Conservation (phyloP, 2,888 invertebrate genomes). For the Heliconius ethilla region DNA sequence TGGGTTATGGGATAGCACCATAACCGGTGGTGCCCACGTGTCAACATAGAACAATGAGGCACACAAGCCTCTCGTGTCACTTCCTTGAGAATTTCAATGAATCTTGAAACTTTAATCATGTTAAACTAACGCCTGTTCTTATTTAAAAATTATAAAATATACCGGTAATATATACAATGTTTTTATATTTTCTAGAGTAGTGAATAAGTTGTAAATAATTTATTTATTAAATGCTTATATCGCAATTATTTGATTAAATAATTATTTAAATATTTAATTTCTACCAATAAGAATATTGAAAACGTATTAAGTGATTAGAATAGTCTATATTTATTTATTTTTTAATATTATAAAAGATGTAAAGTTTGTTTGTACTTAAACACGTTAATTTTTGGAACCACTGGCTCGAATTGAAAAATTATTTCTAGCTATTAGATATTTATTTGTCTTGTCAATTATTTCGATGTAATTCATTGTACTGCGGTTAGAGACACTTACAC, state of each 20-base stretch:
- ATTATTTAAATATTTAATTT: neutral
- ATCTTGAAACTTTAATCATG: constrained; percentile 23
- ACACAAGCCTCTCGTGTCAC: constrained; percentile 21
- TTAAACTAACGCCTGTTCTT: neutral
- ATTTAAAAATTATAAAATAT: neutral
- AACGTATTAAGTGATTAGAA: neutral
- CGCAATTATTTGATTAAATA: neutral
- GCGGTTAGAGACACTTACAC: neutral
- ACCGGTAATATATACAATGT: neutral
- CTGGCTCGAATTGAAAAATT: neutral
- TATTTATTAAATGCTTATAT: neutral
- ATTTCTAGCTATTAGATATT: neutral
- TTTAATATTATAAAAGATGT: neutral
- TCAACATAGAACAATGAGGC: constrained; percentile 62
- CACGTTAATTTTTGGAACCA: neutral
- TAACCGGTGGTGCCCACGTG: constrained; percentile 69
- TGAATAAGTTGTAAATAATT: neutral
- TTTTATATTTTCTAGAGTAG: neutral
- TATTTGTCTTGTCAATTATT: no score
- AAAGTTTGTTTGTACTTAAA: neutral
- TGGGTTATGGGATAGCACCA: constrained; percentile 41
- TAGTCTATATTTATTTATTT: neutral
- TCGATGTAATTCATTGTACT: no score
- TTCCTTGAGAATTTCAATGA: constrained; percentile 26
- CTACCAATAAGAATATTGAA: neutral